Evolutionary conservation across 2,888 invertebrate species (phyloP), one percentile per base, ranked within the genome.

Genomic region (Tubulanus polymorphus): DNA sequence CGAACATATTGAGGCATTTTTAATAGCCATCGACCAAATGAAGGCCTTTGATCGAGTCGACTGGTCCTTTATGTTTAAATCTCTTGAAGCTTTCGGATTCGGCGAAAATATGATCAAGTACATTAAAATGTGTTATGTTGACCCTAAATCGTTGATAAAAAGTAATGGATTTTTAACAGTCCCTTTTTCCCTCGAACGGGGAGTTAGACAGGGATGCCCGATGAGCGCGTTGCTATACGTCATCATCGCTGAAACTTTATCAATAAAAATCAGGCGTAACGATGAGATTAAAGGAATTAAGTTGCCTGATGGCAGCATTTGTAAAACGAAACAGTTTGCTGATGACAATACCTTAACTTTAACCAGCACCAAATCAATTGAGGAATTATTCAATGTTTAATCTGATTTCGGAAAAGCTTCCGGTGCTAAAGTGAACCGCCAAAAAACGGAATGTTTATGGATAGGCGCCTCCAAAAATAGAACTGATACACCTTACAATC

Each of bases 31-130:
- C 28, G 66, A 67, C 45, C 67, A 66, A 52, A 63, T 61, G 45
- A 67, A 66, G 37, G 64, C 64, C 1, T 66, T 66, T 37, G 64
- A 66, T 48, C 51, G 64, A 37, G 65, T 65, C 10, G 57, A 53
- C 27, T 60, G 62, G 49, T 50, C 54, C 18, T 65, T 55, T 53
- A n/a, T 67, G 25, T 61, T 58, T 55, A 50, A 60, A 46, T 52
- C 54, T 5, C 48, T 67, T 32, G 2, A 50, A 8, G 28, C 54
- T 8, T 65, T 61, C 53, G 62, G 63, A 15, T 64, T 67, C 61
- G 51, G 58, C 23, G 25, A 53, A 25, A 37, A 52, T 32, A 60
- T 66, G 27, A 55, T 63, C 27, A 32, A 60, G 5, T 63, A 61
- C 60, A 58, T 66, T 25, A 53, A 56, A 37, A 58, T 66, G 20